A percentile compares a stretch with the other conserved stretches of the same genome.
Evolutionary conservation across 2,113 vertebrate genomes (phyloP).

Genomic region (Reinhardtius hippoglossoides): DNA sequence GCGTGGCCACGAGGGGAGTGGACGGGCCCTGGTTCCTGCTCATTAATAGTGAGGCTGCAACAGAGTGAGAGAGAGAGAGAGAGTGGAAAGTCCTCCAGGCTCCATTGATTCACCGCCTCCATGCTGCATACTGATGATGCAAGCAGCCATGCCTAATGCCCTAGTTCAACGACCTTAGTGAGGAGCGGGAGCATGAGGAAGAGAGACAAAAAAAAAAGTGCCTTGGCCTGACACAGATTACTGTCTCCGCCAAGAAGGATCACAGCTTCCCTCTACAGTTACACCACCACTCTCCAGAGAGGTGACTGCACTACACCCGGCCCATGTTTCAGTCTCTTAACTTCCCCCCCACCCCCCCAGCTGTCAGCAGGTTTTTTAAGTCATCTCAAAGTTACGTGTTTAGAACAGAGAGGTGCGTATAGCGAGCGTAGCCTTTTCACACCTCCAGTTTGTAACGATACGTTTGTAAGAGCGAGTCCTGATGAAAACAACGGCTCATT

Average conservation of each 20-base stretch:
- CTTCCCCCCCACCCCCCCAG: slow-evolving; percentile 53
- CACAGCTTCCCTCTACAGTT: slow-evolving; percentile 28
- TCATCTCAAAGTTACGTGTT: slow-evolving; percentile 34
- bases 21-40: slow-evolving; percentile 72
- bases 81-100: slow-evolving; percentile 81
- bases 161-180: slow-evolving; percentile 39
- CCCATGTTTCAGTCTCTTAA: slow-evolving; percentile 48
- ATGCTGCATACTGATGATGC: slow-evolving; percentile 70
- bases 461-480: slow-evolving; percentile 30
- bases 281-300: slow-evolving; percentile 46
- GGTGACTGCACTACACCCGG: slow-evolving; percentile 29
- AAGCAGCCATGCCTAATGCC: slow-evolving; percentile 46
- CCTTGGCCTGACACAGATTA: slow-evolving; percentile 49
- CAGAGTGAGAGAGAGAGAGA: slow-evolving; percentile 78
- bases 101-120: slow-evolving; percentile 79
- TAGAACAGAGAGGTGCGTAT: slow-evolving; percentile 5
- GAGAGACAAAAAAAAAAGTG: slow-evolving; percentile 15
- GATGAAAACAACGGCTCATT: slow-evolving; percentile 77
- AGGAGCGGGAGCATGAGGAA: slow-evolving; percentile 9
- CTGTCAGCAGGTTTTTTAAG: slow-evolving; percentile 40
- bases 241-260: slow-evolving; percentile 24
- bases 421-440: slow-evolving; percentile 25
- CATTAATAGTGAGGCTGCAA: slow-evolving; percentile 82
- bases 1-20: slow-evolving; percentile 55
- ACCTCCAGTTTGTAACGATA: slow-evolving; percentile 6